Conservation (phyloP, 2,888 invertebrate genomes). For the Sphecodes monilicornis region DNA sequence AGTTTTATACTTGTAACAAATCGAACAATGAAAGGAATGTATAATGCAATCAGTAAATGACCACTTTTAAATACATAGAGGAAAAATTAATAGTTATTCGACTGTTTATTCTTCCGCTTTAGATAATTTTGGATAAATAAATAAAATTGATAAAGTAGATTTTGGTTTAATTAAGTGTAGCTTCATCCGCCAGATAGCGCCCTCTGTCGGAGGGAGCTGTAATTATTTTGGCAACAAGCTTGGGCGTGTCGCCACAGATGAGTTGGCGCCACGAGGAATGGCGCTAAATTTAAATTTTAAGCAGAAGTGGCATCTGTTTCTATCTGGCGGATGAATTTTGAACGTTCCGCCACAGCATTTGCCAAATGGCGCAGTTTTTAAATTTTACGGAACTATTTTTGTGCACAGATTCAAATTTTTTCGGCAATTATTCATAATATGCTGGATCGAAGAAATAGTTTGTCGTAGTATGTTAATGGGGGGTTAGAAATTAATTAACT, state of each 20-base stretch:
- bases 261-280: too few species aligned
- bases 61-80: background rate
- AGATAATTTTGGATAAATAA: background rate
- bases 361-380: background rate
- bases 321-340: background rate
- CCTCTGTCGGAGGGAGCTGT: background rate
- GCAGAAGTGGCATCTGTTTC: too few species aligned
- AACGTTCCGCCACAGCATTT: background rate
- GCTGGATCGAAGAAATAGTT: background rate
- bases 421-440: background rate
- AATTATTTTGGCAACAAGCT: background rate
- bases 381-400: background rate
- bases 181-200: too few species aligned
- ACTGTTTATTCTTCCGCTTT: constrained; percentile 7
- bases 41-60: background rate
- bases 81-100: background rate
- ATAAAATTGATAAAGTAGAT: too few species aligned
- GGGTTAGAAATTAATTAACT: constrained; percentile 49
- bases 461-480: constrained; percentile 4
- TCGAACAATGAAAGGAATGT: background rate
- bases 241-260: background rate
- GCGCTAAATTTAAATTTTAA: background rate
- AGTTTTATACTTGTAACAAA: background rate
- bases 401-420: background rate
- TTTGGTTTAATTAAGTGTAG: too few species aligned